Evolutionary conservation across 1,140 invertebrate species (phyloP).

Genomic region (Chelonus insularis): DNA sequence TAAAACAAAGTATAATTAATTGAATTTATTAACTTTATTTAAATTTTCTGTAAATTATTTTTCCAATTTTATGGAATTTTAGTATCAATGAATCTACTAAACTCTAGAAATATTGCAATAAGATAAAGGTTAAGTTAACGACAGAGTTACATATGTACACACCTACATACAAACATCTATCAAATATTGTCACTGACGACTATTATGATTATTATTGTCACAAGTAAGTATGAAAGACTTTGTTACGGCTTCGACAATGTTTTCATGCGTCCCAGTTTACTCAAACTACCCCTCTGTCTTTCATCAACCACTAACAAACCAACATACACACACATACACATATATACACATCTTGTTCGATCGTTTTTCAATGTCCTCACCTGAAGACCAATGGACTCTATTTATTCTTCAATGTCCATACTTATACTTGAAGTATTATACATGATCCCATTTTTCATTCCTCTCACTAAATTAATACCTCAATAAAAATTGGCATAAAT

Average conservation of each 20-base stretch:
- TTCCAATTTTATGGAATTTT: no score
- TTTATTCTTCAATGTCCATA: slow-evolving; percentile 2
- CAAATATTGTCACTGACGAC: background rate
- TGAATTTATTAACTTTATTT: no score
- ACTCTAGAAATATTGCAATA: no score
- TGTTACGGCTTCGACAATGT: slow-evolving; percentile 16
- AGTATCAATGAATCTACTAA: no score
- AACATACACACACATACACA: background rate
- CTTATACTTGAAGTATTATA: background rate
- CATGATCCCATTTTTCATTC: background rate
- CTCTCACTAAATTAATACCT: background rate
- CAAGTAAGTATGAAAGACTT: background rate
- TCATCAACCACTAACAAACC: background rate
- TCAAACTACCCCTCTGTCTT: background rate
- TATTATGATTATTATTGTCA: slow-evolving; percentile 9
- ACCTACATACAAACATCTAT: no score
- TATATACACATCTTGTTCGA: slow-evolving; percentile 2
- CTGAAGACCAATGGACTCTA: slow-evolving; percentile 14
- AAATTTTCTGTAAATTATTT: no score
- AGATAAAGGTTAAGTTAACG: background rate
- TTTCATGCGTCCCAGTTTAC: slow-evolving; percentile 9
- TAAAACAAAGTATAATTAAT: no score
- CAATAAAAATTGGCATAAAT: background rate
- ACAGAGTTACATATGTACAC: background rate
- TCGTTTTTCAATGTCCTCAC: slow-evolving; percentile 9